These are phyloP conservation scores for Coecobrya sp. DNA, from an alignment of 2,888 invertebrate genomes.

Conservation along the genomic window DNA sequence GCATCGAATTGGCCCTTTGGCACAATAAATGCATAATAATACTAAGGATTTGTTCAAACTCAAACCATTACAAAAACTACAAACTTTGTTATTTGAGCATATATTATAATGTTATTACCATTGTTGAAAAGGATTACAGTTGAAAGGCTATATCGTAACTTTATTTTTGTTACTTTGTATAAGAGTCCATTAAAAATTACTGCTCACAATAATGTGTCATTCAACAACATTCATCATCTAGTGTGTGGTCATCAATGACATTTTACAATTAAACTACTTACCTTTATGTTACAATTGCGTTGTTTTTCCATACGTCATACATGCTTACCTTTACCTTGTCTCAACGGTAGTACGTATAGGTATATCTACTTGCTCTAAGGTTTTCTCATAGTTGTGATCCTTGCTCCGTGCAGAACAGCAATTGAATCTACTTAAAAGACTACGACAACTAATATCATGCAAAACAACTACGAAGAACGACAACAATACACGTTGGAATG, in stretches of 20 bases:
- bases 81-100: too few relatives aligned
- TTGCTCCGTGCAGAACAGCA: not conserved
- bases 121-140: too few relatives aligned
- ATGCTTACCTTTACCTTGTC: not conserved
- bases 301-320: not conserved
- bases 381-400: too few relatives aligned
- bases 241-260: conserved; percentile 36
- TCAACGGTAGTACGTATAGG: too few relatives aligned
- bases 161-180: not conserved
- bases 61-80: too few relatives aligned
- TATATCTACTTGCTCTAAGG: too few relatives aligned
- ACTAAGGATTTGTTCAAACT: too few relatives aligned
- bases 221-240: conserved; percentile 21
- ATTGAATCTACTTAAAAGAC: not conserved
- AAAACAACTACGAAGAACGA: not conserved
- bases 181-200: not conserved
- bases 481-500: not conserved
- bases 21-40: too few relatives aligned
- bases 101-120: too few relatives aligned
- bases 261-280: conserved; percentile 23
- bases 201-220: conserved; percentile 12
- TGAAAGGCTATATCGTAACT: not conserved
- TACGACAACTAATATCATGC: not conserved
- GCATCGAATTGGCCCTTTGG: too few relatives aligned
- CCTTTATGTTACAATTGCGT: not conserved